phyloP scores from a whole-genome alignment of 2,888 invertebrate genomes.

The Plagiodera versicolora region DNA sequence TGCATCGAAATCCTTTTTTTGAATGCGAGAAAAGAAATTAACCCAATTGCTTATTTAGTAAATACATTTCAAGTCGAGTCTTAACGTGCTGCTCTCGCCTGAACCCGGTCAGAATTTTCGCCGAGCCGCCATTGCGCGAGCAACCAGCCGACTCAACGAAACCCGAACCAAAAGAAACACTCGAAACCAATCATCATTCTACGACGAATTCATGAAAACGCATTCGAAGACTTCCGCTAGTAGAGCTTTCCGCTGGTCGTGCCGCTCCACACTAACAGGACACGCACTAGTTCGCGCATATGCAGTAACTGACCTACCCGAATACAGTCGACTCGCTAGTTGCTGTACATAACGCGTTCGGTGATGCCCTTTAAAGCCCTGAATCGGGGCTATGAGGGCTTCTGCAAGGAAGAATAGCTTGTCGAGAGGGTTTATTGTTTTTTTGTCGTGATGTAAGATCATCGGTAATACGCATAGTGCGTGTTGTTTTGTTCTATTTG shows the following conservation, averaged over 20 bases:
- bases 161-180: constrained; percentile 22
- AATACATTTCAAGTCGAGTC: neutral
- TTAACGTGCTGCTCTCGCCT: neutral
- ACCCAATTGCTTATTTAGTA: too few species aligned
- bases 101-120: constrained; percentile 3
- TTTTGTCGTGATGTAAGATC: neutral
- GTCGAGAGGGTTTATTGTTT: constrained; percentile 1
- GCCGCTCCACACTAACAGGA: constrained; percentile 31
- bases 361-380: constrained; percentile 50
- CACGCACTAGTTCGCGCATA: constrained; percentile 48
- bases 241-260: too few species aligned
- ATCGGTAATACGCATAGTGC: neutral
- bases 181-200: constrained; percentile 22
- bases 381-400: constrained; percentile 50
- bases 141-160: constrained; percentile 2
- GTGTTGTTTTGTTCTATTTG: neutral
- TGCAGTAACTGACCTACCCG: constrained; percentile 55
- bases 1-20: too few species aligned
- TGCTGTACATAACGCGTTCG: constrained; percentile 50
- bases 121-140: constrained; percentile 9
- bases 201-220: constrained; percentile 26
- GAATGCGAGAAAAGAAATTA: too few species aligned
- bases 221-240: constrained; percentile 10
- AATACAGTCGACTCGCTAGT: constrained; percentile 49
- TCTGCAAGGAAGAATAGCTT: constrained; percentile 9